phyloP scores from a whole-genome alignment of 2,888 invertebrate species.

The Eupithecia centaureata region DNA sequence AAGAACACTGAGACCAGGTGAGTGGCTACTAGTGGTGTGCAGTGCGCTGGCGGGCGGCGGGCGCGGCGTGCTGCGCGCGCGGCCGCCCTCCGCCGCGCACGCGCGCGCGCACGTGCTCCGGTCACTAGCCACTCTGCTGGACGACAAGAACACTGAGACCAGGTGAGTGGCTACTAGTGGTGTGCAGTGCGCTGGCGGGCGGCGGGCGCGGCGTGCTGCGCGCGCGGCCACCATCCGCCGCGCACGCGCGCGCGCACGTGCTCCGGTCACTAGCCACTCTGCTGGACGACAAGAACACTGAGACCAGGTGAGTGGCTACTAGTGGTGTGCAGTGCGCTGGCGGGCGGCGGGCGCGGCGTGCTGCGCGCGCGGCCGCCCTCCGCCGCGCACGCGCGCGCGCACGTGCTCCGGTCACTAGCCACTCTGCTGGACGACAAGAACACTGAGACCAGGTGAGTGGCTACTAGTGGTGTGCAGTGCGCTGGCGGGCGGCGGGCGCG shows the following conservation, averaged over 20 bases:
- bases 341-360: too few species aligned
- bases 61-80: constrained; percentile 80
- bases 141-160: constrained; percentile 82
- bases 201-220: constrained; percentile 85
- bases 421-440: too few species aligned
- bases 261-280: constrained; percentile 76
- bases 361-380: constrained; percentile 86
- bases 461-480: constrained; percentile 87
- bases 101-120: constrained; percentile 77
- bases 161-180: constrained; percentile 82
- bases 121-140: constrained; percentile 77
- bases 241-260: constrained; percentile 75
- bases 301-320: too few species aligned
- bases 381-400: too few species aligned
- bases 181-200: constrained; percentile 84
- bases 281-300: too few species aligned
- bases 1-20: constrained; percentile 81
- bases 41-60: constrained; percentile 85
- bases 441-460: too few species aligned
- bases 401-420: too few species aligned
- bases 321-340: too few species aligned
- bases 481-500: constrained; percentile 83
- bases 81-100: constrained; percentile 73
- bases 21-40: constrained; percentile 84
- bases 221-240: constrained; percentile 73